Evolutionary conservation across 2,797 vertebrate genomes (phyloP), one percentile per base, ranked within the genome.

Genomic region (Cryptoblepharus egeriae): DNA sequence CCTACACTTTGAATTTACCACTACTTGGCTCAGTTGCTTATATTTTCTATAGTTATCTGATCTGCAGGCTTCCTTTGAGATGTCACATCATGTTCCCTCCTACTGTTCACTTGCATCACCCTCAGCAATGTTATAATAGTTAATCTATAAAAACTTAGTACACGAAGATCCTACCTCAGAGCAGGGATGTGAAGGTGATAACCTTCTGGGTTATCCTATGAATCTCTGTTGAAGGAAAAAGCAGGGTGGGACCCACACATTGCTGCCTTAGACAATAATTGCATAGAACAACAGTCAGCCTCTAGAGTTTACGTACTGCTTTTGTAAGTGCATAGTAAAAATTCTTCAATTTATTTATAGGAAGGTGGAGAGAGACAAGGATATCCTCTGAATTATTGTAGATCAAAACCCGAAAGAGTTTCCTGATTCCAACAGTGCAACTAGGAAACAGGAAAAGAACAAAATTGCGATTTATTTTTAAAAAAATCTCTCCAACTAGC

Each of bases 351-450:
- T 91, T 93, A 94, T 94, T 94, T 93, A 93, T 93, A 94, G 93
- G 80, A 82, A 93, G 90, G 91, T 85, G 93, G 91, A 82, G 92
- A 92, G 87, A 91, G 91, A 93, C 90, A 91, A 94, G 93, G 93
- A 94, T 93, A 93, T 93, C 94, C 93, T 94, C 85, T 94, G 89
- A 88, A 85, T 89, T 92, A 88, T 89, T 86, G 86, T 84, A 92
- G 88, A 84, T 90, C 83, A 77, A 90, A 92, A 92, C 69, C 85
- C 52, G 88, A 92, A 85, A 79, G 65, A 82, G 89, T 78, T 94
- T 94, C 94, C 94, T 93, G 91, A 85, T 93, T 93, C 92, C 92
- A 92, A 80, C 91, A 90, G 92, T 90, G 90, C 81, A 82, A 90
- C 82, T 85, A 90, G 91, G 92, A 94, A 94, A 93, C 91, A 92